These are phyloP conservation scores for Dryobotodes eremita DNA, from an alignment of 2,888 invertebrate genomes.

Conservation along the genomic window DNA sequence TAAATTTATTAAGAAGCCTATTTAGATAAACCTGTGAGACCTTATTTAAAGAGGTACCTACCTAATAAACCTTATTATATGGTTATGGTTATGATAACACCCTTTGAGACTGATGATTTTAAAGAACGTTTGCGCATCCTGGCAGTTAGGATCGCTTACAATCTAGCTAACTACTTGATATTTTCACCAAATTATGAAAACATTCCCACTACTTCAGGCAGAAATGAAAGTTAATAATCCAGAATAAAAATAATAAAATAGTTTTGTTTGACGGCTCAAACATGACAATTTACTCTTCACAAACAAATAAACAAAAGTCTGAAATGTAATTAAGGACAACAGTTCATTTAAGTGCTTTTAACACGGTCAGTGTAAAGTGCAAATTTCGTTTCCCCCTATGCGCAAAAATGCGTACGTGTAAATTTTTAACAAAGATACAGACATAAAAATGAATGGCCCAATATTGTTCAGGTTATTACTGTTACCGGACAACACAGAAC, in stretches of 20 bases:
- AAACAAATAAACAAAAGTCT: slow-evolving; percentile 12
- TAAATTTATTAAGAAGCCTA: slow-evolving; percentile 32
- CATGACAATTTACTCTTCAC: neutral
- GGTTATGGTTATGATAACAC: no score
- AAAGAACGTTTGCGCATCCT: neutral
- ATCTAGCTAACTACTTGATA: neutral
- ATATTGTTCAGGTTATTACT: slow-evolving; percentile 17
- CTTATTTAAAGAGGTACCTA: neutral
- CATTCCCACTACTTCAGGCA: neutral
- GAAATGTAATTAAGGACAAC: slow-evolving; percentile 32
- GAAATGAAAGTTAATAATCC: neutral
- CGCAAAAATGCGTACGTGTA: slow-evolving; percentile 42
- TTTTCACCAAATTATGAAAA: neutral
- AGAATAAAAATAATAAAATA: neutral
- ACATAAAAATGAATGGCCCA: slow-evolving; percentile 40
- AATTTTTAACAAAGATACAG: slow-evolving; percentile 33
- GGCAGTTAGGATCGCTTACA: neutral
- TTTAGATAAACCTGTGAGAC: slow-evolving; percentile 16
- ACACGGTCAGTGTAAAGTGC: slow-evolving; percentile 15
- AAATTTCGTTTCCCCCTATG: slow-evolving; percentile 28
- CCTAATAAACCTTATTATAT: no score
- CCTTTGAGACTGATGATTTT: neutral
- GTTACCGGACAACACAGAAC: neutral
- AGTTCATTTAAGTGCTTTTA: slow-evolving; percentile 24
- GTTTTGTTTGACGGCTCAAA: neutral